phyloP scores from a whole-genome alignment of 2,113 vertebrate genomes.

The Lepus americanus region DNA sequence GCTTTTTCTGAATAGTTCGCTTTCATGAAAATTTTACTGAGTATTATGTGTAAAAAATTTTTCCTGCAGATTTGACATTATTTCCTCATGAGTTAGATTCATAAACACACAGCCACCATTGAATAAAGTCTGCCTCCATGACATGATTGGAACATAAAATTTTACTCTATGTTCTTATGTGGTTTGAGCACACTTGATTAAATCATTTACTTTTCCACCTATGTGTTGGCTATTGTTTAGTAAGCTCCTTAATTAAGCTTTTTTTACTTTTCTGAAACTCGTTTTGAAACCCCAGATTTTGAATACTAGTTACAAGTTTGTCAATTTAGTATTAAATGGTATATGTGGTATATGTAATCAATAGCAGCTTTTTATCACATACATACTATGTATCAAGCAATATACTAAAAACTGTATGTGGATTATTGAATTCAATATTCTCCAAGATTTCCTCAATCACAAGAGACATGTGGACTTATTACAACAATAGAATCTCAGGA shows the following conservation, averaged over 20 bases:
- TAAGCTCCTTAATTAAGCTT: conserved; percentile 4
- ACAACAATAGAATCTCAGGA: neutral
- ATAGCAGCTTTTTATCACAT: conserved; percentile 13
- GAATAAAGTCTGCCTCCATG: neutral
- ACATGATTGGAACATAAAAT: neutral
- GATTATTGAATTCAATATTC: conserved; percentile 45
- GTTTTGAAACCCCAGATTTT: conserved; percentile 48
- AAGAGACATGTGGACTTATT: neutral
- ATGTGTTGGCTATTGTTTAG: neutral
- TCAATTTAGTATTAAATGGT: conserved; percentile 35
- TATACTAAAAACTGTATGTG: conserved; percentile 11
- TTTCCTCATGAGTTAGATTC: neutral
- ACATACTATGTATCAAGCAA: neutral
- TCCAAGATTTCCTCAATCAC: conserved; percentile 20
- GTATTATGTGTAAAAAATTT: neutral
- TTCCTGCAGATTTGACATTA: conserved; percentile 39
- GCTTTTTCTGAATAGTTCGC: neutral
- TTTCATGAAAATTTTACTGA: conserved; percentile 37
- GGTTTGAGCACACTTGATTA: conserved; percentile 5
- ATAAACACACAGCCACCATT: neutral
- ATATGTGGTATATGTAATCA: neutral
- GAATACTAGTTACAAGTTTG: conserved; percentile 5
- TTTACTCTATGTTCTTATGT: conserved; percentile 15
- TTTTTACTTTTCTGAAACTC: conserved; percentile 56
- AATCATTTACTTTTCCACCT: neutral